phyloP scores from a whole-genome alignment of 2,113 vertebrate species.

The Ameiurus melas region DNA sequence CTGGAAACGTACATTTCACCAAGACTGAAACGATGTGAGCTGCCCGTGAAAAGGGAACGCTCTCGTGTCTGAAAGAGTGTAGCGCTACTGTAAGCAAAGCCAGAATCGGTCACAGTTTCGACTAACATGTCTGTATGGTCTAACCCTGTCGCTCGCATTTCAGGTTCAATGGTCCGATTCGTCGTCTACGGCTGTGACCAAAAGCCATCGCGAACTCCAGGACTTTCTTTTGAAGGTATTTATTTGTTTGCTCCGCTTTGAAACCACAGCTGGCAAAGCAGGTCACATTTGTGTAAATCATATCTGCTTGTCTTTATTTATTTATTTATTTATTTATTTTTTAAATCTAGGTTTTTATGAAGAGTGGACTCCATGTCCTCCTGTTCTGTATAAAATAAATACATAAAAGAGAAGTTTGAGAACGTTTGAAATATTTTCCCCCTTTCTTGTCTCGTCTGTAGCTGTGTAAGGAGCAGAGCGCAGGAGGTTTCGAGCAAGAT shows the following conservation, averaged over 20 bases:
- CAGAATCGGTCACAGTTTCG: neutral
- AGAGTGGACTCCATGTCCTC: neutral
- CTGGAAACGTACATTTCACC: neutral
- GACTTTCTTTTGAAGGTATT: constrained; percentile 83
- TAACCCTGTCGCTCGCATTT: constrained; percentile 47
- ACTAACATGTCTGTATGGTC: neutral
- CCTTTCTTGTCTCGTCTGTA: constrained; percentile 50
- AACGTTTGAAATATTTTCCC: too few species aligned
- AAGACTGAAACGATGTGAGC: neutral
- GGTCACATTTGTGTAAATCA: neutral
- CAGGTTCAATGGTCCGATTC: constrained; percentile 85
- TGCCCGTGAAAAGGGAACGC: neutral
- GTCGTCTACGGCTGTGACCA: constrained; percentile 81
- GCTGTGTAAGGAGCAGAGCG: constrained; percentile 83
- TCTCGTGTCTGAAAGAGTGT: neutral
- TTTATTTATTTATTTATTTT: too few species aligned
- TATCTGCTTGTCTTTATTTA: neutral
- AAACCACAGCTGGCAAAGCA: neutral
- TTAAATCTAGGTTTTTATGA: too few species aligned
- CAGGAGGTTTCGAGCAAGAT: constrained; percentile 81
- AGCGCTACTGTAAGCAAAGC: neutral
- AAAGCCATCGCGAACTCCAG: constrained; percentile 83
- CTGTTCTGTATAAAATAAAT: neutral
- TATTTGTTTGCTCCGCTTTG: neutral
- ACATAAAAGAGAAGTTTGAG: neutral